A percentile compares a stretch with the other conserved stretches of the same genome.
Conservation (phyloP, 2,797 vertebrate genomes). For the Clarias pachynema region DNA sequence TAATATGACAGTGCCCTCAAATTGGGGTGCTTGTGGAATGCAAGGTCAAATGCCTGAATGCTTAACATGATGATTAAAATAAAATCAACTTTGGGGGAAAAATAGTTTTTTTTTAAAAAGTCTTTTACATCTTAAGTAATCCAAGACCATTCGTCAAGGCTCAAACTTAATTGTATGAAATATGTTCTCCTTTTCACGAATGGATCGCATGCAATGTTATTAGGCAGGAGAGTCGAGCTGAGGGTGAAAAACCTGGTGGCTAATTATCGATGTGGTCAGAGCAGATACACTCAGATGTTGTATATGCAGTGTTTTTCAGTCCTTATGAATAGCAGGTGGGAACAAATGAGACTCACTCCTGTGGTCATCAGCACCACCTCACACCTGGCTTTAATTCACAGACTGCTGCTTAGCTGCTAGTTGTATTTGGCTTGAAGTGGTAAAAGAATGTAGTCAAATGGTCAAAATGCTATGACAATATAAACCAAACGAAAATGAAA, state of each 20-base stretch:
- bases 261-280: neutral
- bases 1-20: constrained; percentile 56
- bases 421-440: neutral
- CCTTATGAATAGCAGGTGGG: constrained; percentile 15
- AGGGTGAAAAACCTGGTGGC: neutral
- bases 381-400: constrained; percentile 1
- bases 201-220: neutral
- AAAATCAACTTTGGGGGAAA: constrained; percentile 46
- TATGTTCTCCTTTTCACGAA: constrained; percentile 4
- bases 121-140: constrained; percentile 10
- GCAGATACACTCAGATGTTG: neutral
- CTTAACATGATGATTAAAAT: constrained; percentile 57
- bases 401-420: neutral
- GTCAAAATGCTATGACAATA: neutral
- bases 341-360: constrained; percentile 8
- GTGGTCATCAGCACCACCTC: neutral
- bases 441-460: neutral
- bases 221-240: neutral
- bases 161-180: constrained; percentile 4
- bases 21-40: neutral
- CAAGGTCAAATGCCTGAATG: neutral
- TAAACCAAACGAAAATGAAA: neutral
- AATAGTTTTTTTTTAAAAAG: neutral
- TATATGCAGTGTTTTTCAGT: neutral
- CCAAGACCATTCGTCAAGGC: constrained; percentile 13